phyloP scores from a whole-genome alignment of 2,113 vertebrate genomes.

The Ornithorhynchus anatinus region DNA sequence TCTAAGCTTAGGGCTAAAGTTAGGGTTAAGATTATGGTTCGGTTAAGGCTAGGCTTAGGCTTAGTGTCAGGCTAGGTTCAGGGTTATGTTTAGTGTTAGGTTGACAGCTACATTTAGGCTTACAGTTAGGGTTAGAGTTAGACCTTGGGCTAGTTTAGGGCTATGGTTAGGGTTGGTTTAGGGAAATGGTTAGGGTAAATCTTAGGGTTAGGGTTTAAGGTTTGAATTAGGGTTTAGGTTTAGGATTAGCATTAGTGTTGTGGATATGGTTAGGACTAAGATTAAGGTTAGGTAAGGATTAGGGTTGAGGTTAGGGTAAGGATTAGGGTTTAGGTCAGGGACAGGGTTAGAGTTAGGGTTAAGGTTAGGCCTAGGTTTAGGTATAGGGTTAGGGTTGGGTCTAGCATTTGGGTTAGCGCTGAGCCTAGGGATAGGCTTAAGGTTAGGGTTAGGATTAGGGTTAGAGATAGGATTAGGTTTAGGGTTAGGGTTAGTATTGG shows the following conservation, averaged over 20 bases:
- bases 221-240: conserved; percentile 21
- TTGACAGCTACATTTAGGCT: conserved; percentile 26
- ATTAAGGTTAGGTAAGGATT: conserved; percentile 2
- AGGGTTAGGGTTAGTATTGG: no score
- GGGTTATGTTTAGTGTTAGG: conserved; percentile 23
- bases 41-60: conserved; percentile 6
- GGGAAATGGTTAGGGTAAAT: not conserved
- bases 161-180: conserved; percentile 4
- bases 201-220: conserved; percentile 7
- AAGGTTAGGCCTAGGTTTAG: conserved; percentile 23
- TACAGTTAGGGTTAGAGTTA: conserved; percentile 18
- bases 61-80: conserved; percentile 7
- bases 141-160: not conserved
- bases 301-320: conserved; percentile 9
- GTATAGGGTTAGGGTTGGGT: conserved; percentile 14
- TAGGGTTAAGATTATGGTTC: conserved; percentile 5
- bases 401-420: conserved; percentile 15
- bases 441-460: not conserved
- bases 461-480: not conserved
- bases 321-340: conserved; percentile 4
- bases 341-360: conserved; percentile 21
- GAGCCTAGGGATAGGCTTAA: conserved; percentile 15
- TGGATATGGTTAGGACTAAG: not conserved
- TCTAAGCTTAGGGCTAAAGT: not conserved
- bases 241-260: conserved; percentile 9